Conservation (phyloP, 1,140 invertebrate species). For the Propsilocerus akamusi region DNA sequence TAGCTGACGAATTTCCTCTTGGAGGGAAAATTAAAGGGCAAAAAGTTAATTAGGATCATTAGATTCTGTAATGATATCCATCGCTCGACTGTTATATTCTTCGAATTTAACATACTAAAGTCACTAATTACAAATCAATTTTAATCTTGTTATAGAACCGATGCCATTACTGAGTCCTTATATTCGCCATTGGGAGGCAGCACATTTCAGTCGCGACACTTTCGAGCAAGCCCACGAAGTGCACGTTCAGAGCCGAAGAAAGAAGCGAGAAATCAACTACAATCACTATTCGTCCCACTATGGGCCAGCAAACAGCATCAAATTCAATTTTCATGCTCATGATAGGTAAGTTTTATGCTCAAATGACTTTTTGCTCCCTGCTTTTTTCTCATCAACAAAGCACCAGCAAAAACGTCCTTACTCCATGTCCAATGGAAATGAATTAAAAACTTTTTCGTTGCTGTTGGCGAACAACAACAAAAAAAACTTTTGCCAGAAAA, state of each 20-base stretch:
- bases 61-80: too few species aligned
- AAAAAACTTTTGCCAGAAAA: background rate
- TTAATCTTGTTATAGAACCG: too few species aligned
- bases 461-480: background rate
- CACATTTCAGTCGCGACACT: slow-evolving; percentile 19
- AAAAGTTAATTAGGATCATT: too few species aligned
- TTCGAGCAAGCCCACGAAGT: slow-evolving; percentile 19
- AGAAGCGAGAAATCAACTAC: slow-evolving; percentile 15
- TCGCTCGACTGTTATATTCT: too few species aligned
- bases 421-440: background rate
- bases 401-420: background rate
- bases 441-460: background rate
- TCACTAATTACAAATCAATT: too few species aligned
- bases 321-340: slow-evolving; percentile 23
- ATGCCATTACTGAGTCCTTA: slow-evolving; percentile 21
- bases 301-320: slow-evolving; percentile 20
- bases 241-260: slow-evolving; percentile 20
- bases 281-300: slow-evolving; percentile 7
- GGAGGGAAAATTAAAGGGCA: too few species aligned
- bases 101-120: too few species aligned
- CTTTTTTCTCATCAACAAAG: background rate
- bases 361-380: background rate
- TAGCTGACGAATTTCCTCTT: too few species aligned
- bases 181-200: slow-evolving; percentile 22
- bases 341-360: slow-evolving; percentile 15